Evolutionary conservation across 2,888 invertebrate species (phyloP), one percentile per base, ranked within the genome.

Genomic region (Latheticus oryzae): DNA sequence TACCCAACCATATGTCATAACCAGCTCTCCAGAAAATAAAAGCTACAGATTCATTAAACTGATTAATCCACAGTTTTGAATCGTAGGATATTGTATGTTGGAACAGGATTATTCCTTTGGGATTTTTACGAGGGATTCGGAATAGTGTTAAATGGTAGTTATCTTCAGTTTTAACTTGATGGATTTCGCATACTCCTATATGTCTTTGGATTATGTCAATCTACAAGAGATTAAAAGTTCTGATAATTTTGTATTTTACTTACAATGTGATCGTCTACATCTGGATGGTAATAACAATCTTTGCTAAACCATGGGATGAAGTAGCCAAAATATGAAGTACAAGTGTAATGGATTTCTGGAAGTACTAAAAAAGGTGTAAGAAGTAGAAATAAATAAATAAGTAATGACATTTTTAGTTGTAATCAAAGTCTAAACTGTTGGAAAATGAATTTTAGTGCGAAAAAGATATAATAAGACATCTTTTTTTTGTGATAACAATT

Each of bases 1-100:
- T 48, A 5, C 35, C 35, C 17, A 48, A 26, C 48, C 48, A 48
- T 3, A 48, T 17, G 8, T 48, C 48, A 8, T 35, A 48, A 15
- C 48, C 48, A 2, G 21, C 21, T 15, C 12, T 33, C 48, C 48
- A 48, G 16, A 48, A 48, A 1, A 48, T n/a, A 15, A 48, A 35
- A 1, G 48, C 48, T 1, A 26, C 9, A 5, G 48, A 48, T 11
- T 35, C 17, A 4, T 48, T 48, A 15, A 11, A 24, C 9, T 48
- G 48, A 5, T 16, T 5, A 2, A 48, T 9, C 48, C 48, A 48
- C 1, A 21, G 12, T 48, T 23, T 13, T 0, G 48, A 7, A 35
- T 48, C 35, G 9, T 11, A n/a, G 2, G 9, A 7, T 5, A 48
- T 1, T 5, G 23, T 8, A 12, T 37, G 48, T 26, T 37, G 37